Evolutionary conservation across 2,797 vertebrate genomes (phyloP), one percentile per base, ranked within the genome.

Genomic region (Serranus cabrilla): DNA sequence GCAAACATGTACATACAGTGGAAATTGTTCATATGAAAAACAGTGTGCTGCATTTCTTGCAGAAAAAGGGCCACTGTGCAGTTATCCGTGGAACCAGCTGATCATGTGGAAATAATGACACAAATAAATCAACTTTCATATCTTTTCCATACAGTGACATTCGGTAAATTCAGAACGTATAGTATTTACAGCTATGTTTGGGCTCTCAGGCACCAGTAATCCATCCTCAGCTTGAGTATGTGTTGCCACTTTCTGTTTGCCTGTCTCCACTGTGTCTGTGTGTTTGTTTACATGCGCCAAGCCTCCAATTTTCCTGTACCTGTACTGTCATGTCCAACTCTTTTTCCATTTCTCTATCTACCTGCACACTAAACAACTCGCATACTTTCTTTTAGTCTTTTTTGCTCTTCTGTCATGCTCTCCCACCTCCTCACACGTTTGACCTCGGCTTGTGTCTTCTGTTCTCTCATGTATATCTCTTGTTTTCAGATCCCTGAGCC

Each of bases 401-500:
- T 18, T 68, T 55, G 57, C 27, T 39, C 7, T 55, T 18, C 71
- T 58, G 60, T 78, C 58, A 60, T 20, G 64, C 70, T 72, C 51
- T 40, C 23, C 27, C 47, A 6, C 54, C 17, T 60, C 45, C 46
- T 66, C 27, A 27, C 54, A 45, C 1, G 5, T 76, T 78, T 78
- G 70, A 77, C 81, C 66, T 51, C n/a, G n/a, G n/a, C n/a, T n/a
- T n/a, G n/a, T 54, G 72, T 80, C 69, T 57, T 60, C 43, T 56
- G 54, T 74, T 79, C 47, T 78, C 27, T 75, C 46, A 58, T 62
- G 74, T 82, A 25, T 54, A 58, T 59, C 58, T 69, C 21, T 49
- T 59, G 62, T 47, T 81, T 78, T 73, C 52, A 76, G 21, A 66
- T 79, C 18, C 43, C 18, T 8, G 21, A 52, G 37, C 58, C 51